These are phyloP conservation scores for Drosophila prolongata DNA, from an alignment of 2,888 invertebrate species.

Conservation along the genomic window DNA sequence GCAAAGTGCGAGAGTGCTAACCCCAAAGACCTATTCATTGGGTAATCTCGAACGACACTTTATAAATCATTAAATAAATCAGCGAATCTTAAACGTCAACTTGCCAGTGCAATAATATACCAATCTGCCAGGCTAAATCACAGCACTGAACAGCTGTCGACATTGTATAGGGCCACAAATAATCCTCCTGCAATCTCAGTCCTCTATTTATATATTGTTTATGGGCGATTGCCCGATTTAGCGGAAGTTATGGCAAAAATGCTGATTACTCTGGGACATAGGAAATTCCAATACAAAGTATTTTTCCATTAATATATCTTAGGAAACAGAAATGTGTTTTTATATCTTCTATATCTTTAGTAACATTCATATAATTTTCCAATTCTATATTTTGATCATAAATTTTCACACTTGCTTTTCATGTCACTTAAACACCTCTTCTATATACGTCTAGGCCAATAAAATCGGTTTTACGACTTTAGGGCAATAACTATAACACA, in stretches of 20 bases:
- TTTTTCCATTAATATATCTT: background rate
- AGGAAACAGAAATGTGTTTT: background rate
- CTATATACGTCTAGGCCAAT: conserved; percentile 57
- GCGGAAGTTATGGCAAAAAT: background rate
- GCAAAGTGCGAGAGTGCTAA: conserved; percentile 23
- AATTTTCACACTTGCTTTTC: conserved; percentile 56
- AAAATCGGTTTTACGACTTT: conserved; percentile 61
- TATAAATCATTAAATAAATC: conserved; percentile 73
- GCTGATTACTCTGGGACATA: too few relatives aligned
- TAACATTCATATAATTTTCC: conserved; percentile 6
- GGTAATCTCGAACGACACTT: conserved; percentile 71
- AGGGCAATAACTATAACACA: conserved; percentile 52
- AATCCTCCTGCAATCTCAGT: conserved; percentile 50
- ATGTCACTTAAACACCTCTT: conserved; percentile 61
- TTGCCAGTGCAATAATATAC: conserved; percentile 53
- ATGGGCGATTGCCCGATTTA: conserved; percentile 7
- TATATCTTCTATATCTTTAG: background rate
- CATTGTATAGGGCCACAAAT: conserved; percentile 54
- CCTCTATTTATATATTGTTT: conserved; percentile 59
- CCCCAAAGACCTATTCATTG: conserved; percentile 51
- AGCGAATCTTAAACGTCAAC: conserved; percentile 70
- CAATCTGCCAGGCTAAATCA: conserved; percentile 60
- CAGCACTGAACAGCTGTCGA: conserved; percentile 62
- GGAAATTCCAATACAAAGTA: background rate
- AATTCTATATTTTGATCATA: conserved; percentile 53